Base-by-base conservation (phyloP, 2,113 vertebrate genomes). In the Drymodes brunneopygia region DNA sequence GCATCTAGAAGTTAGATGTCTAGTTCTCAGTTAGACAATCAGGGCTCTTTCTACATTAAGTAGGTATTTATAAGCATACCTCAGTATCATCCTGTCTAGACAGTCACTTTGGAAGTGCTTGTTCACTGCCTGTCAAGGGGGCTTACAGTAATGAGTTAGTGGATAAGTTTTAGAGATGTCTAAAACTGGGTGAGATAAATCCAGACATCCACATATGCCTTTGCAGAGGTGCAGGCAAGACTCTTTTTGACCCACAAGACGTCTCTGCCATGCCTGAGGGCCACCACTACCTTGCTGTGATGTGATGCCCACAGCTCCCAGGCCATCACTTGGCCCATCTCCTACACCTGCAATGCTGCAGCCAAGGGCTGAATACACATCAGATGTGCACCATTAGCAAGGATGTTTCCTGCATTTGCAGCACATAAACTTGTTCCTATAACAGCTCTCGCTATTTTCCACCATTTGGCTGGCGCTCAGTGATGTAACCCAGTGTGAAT, bases 401-500 rank as follows among this genome's bases (percentile, higher is more conserved):
- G 50, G 75, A 66, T 9, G 29, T 92, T 93, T 95, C 92, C 94
- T 88, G 88, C 80, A 66, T 94, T 83, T 84, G 61, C 94, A 86
- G 94, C 5, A 2, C 64, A 80, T 72, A 93, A 93, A 69, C 92
- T 93, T 40, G 64, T 65, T 94, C 82, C 64, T 94, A 1, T 62
- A 95, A 94, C 82, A 92, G 88, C 86, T 90, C 82, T 80, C 2
- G 0, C 71, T 77, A 65, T 77, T 97, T 92, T 83, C 92, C 4
- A 2, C 44, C 72, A 66, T 73, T 90, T 92, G 88, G 86, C 88
- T 90, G 75, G 54, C 0, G 17, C 82, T 90, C 90, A 71, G 75
- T 86, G 94, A 94, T 60, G 94, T 93, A 90, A 94, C 82, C 72
- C 83, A 77, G 72, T 10, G 72, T n/a, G 88, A 92, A 95, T 96